phyloP scores from a whole-genome alignment of 2,888 invertebrate species.

The Drosophila meridionalis region DNA sequence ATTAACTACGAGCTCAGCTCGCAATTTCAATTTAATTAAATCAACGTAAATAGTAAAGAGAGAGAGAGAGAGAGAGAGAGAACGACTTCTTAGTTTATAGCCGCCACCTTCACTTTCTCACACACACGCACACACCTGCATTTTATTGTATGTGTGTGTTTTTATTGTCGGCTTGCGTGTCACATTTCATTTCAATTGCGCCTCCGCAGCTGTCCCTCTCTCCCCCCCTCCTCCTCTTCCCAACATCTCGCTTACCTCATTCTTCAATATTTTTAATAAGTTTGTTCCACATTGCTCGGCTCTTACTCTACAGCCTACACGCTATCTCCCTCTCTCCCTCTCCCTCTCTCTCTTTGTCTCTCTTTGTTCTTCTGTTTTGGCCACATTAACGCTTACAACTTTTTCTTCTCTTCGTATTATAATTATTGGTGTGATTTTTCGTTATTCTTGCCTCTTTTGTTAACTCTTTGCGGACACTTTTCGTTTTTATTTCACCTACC shows the following conservation, averaged over 20 bases:
- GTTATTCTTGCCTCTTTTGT: conserved; percentile 33
- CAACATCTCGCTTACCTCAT: conserved; percentile 7
- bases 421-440: conserved; percentile 54
- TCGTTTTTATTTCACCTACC: conserved; percentile 20
- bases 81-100: conserved; percentile 18
- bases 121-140: conserved; percentile 38
- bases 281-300: conserved; percentile 55
- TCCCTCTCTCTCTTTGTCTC: background rate
- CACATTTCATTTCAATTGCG: conserved; percentile 63
- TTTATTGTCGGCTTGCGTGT: conserved; percentile 58
- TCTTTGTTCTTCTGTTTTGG: conserved; percentile 17
- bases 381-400: conserved; percentile 47
- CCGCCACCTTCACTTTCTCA: conserved; percentile 59
- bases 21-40: conserved; percentile 70
- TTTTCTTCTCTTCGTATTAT: conserved; percentile 41
- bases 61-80: background rate
- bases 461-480: conserved; percentile 46
- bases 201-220: background rate
- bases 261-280: conserved; percentile 62
- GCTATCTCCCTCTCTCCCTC: background rate
- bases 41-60: conserved; percentile 31
- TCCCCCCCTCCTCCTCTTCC: background rate
- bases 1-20: conserved; percentile 30
- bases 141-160: conserved; percentile 1
- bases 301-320: background rate